Conservation (phyloP, 2,113 vertebrate species). For the Eulemur macaco region DNA sequence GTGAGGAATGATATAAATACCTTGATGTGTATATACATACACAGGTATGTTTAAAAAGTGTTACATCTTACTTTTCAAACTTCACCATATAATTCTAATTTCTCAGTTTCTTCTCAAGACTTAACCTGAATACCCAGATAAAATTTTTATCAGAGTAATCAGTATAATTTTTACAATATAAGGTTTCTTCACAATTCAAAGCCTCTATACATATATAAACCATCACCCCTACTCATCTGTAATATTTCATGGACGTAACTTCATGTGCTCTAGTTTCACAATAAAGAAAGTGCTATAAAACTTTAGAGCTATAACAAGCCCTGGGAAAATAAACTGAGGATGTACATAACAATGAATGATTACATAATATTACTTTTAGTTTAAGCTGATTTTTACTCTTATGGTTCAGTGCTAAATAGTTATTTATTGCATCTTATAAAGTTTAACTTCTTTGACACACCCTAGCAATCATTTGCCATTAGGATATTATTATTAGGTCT, state of each 20-base stretch:
- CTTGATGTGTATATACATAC: not conserved
- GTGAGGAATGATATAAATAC: conserved; percentile 54
- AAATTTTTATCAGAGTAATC: conserved; percentile 25
- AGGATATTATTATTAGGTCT: not conserved
- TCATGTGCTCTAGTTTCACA: not conserved
- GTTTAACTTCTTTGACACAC: not conserved
- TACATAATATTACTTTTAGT: not conserved
- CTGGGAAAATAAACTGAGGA: not conserved
- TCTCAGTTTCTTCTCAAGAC: conserved; percentile 34
- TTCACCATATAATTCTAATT: conserved; percentile 1
- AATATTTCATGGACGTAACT: conserved; percentile 2
- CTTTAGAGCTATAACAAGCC: not conserved
- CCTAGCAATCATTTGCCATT: not conserved
- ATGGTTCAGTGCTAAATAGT: not conserved
- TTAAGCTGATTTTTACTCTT: not conserved
- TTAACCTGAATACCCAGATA: conserved; percentile 21
- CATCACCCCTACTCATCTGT: not conserved
- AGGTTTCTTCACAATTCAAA: not conserved
- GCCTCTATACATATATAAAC: not conserved
- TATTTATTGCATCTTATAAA: not conserved
- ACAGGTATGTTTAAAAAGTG: conserved; percentile 21
- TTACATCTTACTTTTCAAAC: conserved; percentile 9
- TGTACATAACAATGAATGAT: not conserved
- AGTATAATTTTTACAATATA: conserved; percentile 35
- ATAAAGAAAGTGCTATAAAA: conserved; percentile 4